Base-by-base conservation (phyloP, 2,888 invertebrate genomes). In the Apamea crenata region DNA sequence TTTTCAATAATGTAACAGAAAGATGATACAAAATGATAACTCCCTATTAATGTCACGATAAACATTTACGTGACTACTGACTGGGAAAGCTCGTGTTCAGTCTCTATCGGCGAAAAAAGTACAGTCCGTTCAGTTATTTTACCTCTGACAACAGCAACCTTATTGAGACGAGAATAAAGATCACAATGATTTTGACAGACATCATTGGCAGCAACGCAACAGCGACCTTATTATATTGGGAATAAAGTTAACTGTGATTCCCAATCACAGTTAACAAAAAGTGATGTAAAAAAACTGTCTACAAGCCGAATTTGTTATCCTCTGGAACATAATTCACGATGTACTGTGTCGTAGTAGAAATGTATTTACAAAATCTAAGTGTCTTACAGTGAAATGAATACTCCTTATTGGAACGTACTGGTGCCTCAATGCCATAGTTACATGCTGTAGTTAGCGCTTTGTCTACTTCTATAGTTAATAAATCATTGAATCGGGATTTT, bases 381-480 rank as follows among this genome's bases (percentile, higher is more conserved):
- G 74, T 80, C 65, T 79, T 74, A 71, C 59, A 74, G 29, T 70
- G 36, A 14, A 59, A 75, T 56, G n/a, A 73, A 61, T 65, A 50
- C 47, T 76, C 12, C 21, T 4, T 67, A 29, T 47, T 70, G 66
- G n/a, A 67, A 75, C 74, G 44, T 29, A 71, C 65, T 40, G 61
- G 84, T 84, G 71, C 71, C 74, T 84, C 67, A 61, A 53, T 72
- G 70, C 47, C 63, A 68, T 82, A 66, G 53, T 74, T 72, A 72
- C 56, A 68, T 84, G 47, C 73, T 78, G 59, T 83, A 87, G 79
- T 74, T 77, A 68, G 65, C 44, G 36, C 63, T 69, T 74, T 77
- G 32, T 65, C 61, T 72, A 83, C 47, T 78, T 69, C 40, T 83
- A 65, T 74, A 72, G 40, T 72, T 36, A 85, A 85, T 85, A 87